Conservation (phyloP, 2,113 vertebrate genomes). For the Circaetus cinerascens region DNA sequence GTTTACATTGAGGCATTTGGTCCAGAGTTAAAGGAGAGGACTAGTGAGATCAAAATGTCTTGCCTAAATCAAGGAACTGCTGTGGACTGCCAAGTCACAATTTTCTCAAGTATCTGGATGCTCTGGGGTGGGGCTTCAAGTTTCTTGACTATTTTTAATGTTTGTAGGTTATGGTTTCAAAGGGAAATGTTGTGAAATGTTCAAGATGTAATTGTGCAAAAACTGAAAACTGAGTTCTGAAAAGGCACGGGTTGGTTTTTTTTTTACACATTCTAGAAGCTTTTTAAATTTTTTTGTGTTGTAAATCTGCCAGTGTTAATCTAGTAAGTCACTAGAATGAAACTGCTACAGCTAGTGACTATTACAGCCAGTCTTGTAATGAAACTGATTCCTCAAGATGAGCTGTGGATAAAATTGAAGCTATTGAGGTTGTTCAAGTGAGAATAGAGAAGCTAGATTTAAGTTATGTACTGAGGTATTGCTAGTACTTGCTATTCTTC, state of each 20-base stretch:
- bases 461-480: not conserved
- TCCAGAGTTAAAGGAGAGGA: not conserved
- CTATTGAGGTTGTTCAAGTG: not conserved
- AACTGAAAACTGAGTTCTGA: not conserved
- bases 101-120: conserved; percentile 41
- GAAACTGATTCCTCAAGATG: not conserved
- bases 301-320: not conserved
- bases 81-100: conserved; percentile 14
- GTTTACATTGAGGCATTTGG: not conserved
- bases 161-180: conserved; percentile 30
- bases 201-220: not conserved
- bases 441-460: not conserved
- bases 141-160: not conserved
- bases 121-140: not conserved
- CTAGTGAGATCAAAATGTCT: not conserved
- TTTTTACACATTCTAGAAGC: not conserved
- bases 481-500: not conserved
- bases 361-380: not conserved
- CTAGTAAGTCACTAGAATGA: not conserved
- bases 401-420: not conserved
- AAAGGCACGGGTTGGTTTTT: not conserved
- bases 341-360: not conserved
- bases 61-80: not conserved
- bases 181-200: conserved; percentile 17
- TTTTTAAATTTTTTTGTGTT: not conserved